Percentiles rank a stretch among this genome's conserved stretches.
phyloP scores from a whole-genome alignment of 2,113 vertebrate species.

The Danionella cerebrum region DNA sequence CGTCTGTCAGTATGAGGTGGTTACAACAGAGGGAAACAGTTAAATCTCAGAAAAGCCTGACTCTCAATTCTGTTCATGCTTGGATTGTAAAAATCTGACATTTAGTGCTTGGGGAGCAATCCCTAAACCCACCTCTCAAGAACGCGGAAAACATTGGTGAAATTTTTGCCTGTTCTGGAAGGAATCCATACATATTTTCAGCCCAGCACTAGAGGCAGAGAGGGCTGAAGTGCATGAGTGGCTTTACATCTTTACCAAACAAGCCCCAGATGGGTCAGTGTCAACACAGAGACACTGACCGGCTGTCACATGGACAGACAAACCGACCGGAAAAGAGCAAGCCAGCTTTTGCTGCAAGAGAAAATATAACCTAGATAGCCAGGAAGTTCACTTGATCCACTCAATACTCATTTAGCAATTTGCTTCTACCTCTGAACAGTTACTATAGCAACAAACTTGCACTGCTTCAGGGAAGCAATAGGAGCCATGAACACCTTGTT shows the following conservation, averaged over 20 bases:
- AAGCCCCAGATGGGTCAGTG: conserved; percentile 21
- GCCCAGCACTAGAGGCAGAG: background rate
- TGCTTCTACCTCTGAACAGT: conserved; percentile 21
- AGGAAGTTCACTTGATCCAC: conserved; percentile 31
- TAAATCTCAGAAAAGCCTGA: conserved; percentile 37
- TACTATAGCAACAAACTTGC: conserved; percentile 31
- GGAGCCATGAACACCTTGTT: conserved; percentile 6
- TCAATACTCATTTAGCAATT: conserved; percentile 38
- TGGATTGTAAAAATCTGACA: conserved; percentile 40
- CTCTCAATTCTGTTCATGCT: conserved; percentile 33
- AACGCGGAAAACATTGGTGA: conserved; percentile 15
- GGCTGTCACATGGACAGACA: background rate
- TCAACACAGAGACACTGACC: conserved; percentile 5
- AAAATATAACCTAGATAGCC: conserved; percentile 10
- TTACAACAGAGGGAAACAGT: conserved; percentile 16
- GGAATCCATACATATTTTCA: background rate
- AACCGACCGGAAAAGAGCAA: background rate
- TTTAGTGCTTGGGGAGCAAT: conserved; percentile 40
- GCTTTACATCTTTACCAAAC: conserved; percentile 31
- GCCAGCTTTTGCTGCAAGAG: background rate
- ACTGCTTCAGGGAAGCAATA: conserved; percentile 16
- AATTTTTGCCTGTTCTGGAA: background rate
- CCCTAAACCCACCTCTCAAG: conserved; percentile 35
- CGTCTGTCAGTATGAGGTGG: conserved; percentile 10
- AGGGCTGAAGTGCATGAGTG: conserved; percentile 15